Base-by-base conservation (phyloP, 2,113 vertebrate species). In the Ochotona curzoniae region DNA sequence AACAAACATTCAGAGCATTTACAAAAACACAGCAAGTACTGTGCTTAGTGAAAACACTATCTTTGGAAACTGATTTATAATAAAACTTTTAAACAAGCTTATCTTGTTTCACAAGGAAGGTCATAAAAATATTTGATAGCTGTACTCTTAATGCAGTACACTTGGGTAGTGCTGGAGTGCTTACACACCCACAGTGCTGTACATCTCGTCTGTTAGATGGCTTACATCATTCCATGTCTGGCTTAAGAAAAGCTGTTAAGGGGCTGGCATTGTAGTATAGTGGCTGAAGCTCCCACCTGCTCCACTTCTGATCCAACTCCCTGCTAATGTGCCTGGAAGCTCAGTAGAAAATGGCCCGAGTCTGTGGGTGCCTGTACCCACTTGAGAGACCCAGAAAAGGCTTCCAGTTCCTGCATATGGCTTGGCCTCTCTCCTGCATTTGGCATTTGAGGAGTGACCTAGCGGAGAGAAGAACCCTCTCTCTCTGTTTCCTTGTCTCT, bases 41-140 rank as follows among this genome's bases (percentile, higher is more conserved):
- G 18, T 13, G 30, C 28, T 93, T 81, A 82, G 11, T 63, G 69
- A 32, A 51, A 70, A 51, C 30, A 32, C 78, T 87, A 8, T 87
- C 30, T 78, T 71, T 57, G 79, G 79, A 94, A 95, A 89, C 28
- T 18, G 64, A 8, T 82, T 64, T 85, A 30, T 81, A 44, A 49
- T 83, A 26, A 73, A 54, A 54, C 4, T 44, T 64, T 74, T 35
- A 35, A 80, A 57, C 6, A 6, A 79, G n/a, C 18, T 63, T 75
- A 66, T 28, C 73, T 88, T 1, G 3, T 51, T 80, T 74, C 26
- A 35, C 47, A 35, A 81, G n/a, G 51, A 85, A 54, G n/a, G 28
- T 87, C 64, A 51, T 2, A 71, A 64, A 63, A 51, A 63, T 64
- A n/a, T 79, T 73, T 74, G 67, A 54, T 73, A 69, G 61, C 74